phyloP scores from a whole-genome alignment of 2,888 invertebrate species.

The Drosophila niveifrons region DNA sequence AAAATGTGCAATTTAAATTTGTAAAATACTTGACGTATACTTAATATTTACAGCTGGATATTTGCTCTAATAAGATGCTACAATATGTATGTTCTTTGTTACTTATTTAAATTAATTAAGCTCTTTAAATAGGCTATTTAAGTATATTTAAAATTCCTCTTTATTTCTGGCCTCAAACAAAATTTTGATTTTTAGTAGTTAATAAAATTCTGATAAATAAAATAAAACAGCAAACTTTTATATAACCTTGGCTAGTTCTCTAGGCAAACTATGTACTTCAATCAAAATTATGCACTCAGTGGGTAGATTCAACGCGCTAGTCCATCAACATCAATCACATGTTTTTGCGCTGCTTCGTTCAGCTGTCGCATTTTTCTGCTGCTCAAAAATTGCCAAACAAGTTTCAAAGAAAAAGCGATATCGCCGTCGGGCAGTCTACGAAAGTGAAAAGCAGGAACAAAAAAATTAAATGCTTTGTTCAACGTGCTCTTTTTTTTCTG shows the following conservation, averaged over 20 bases:
- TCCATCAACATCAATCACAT: conserved; percentile 43
- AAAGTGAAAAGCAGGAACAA: conserved; percentile 16
- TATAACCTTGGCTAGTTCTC: too few species aligned
- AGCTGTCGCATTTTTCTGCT: conserved; percentile 2
- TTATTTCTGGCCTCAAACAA: too few species aligned
- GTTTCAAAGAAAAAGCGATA: conserved; percentile 7
- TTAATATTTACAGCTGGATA: too few species aligned
- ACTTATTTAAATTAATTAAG: too few species aligned
- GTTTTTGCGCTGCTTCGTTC: background rate
- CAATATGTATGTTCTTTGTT: too few species aligned
- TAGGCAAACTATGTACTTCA: background rate
- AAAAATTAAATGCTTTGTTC: conserved; percentile 67
- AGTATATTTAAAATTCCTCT: too few species aligned
- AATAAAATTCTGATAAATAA: background rate
- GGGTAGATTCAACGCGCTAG: conserved; percentile 1
- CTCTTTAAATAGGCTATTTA: too few species aligned
- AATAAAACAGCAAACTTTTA: background rate
- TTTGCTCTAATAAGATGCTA: too few species aligned
- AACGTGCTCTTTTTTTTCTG: conserved; percentile 27
- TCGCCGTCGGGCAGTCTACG: conserved; percentile 46
- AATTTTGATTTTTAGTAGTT: too few species aligned
- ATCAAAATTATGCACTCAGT: background rate
- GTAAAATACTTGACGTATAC: too few species aligned
- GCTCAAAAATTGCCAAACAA: conserved; percentile 16
- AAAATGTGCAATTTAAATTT: too few species aligned